Conservation (phyloP, 2,113 vertebrate genomes). For the Ahaetulla prasina region DNA sequence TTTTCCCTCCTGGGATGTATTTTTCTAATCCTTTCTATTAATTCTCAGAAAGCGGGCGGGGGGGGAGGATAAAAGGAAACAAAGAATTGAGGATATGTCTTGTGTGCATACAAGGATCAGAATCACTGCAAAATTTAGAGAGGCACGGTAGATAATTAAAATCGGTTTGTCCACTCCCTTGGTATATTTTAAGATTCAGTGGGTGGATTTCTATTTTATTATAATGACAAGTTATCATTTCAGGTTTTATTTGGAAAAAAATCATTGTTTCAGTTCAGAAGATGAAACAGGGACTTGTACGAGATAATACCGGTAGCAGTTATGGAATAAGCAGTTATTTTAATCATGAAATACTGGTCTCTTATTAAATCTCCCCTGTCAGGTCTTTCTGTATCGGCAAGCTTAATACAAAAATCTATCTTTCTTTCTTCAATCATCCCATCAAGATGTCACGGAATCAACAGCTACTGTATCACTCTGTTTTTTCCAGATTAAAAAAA, state of each 20-base stretch:
- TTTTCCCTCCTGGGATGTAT: background rate
- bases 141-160: background rate
- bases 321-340: background rate
- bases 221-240: background rate
- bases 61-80: too few relatives aligned
- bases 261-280: background rate
- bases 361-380: background rate
- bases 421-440: background rate
- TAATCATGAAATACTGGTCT: background rate
- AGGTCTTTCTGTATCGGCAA: background rate
- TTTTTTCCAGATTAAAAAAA: background rate
- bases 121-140: background rate
- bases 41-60: background rate
- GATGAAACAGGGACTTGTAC: background rate
- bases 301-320: background rate
- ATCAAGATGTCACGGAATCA: background rate
- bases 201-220: background rate
- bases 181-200: background rate
- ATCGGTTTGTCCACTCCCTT: background rate
- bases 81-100: background rate
- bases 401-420: background rate
- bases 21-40: background rate
- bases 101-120: background rate
- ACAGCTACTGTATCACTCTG: background rate
- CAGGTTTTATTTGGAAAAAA: background rate